Base-by-base conservation (phyloP, 2,113 vertebrate genomes). In the Lanius collurio region DNA sequence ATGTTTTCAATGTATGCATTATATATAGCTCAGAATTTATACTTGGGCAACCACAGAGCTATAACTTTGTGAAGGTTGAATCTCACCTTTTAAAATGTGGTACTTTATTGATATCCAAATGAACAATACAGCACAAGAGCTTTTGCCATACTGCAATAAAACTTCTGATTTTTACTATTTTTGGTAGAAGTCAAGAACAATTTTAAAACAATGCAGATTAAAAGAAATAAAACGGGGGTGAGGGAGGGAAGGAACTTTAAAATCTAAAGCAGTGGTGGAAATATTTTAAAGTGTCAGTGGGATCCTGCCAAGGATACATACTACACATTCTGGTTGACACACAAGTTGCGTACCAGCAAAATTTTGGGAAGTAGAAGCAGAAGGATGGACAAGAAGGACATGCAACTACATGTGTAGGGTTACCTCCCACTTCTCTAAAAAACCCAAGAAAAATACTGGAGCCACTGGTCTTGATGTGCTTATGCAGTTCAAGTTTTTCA, bases 391-490 rank as follows among this genome's bases (percentile, higher is more conserved):
- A 75, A 63, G 64, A 83, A 65, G 22, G 53, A n/a, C 37, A 5
- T 21, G 4, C 9, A 65, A 20, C 6, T 75, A 44, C 19, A 8
- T 4, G 4, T 1, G 0, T 57, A 31, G 7, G 12, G 17, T 62
- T 95, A 33, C 42, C 55, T 65, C 16, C 37, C 80, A 30, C 26
- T 76, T 76, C 11, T 77, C 46, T 53, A 7, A 90, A 94, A 68
- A 69, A 18, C 0, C 19, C 35, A 42, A 79, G 18, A 50, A 83
- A 90, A 79, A 42, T 35, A 46, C 30, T 53, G 41, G 47, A 71
- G 37, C 59, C 42, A 5, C 30, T 23, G 14, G 35, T 30, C 87
- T 90, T 94, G 47, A 86, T 88, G 60, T 41, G 46, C 62, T 85
- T 79, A 33, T 52, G 35, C 47, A 60, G 33, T 71, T 92, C 85